Base-by-base conservation (phyloP, 2,888 invertebrate genomes). In the Brachyopa scutellaris region DNA sequence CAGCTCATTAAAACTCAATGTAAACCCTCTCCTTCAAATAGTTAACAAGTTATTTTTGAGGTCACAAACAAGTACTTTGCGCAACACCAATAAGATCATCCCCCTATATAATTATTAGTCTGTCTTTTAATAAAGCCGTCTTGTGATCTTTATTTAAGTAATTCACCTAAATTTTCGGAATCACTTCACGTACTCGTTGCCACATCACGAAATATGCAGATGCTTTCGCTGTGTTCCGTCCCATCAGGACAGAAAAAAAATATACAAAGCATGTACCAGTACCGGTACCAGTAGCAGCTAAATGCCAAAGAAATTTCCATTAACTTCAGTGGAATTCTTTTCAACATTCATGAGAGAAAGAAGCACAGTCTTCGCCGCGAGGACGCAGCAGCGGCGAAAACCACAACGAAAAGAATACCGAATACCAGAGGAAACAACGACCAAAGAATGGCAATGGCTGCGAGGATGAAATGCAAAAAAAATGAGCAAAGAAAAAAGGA, bases 281-380 rank as follows among this genome's bases (percentile, higher is more conserved):
- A 45, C 77, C n/a, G n/a, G n/a, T n/a, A n/a, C n/a, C n/a, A n/a
- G n/a, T n/a, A n/a, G n/a, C n/a, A 64, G 64, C 70, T 76, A 76
- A 82, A 82, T 82, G 62, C 59, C 80, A 70, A 82, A 76, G 82
- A 82, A 82, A 82, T 82, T 82, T 82, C 82, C 82, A 82, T 82
- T 82, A 82, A 82, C 77, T 82, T 72, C 70, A 61, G 69, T 61
- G 66, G 36, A 82, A 82, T 82, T 70, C 82, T 72, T 82, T 72
- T 77, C 77, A 77, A 70, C 77, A 72, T 82, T 77, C 82, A 70
- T 61, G 53, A 61, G 36, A 66, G 64, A 11, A 55, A 17, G 47
- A 23, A 45, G 42, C 45, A 31, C 23, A 64, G 36, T 38, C 38
- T 38, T 33, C 8, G 19, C 29, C 9, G 49, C 31, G 19, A 15